Percentiles rank a stretch among this genome's conserved stretches.
phyloP scores from a whole-genome alignment of 2,888 invertebrate genomes.

The Plagiodera versicolora region DNA sequence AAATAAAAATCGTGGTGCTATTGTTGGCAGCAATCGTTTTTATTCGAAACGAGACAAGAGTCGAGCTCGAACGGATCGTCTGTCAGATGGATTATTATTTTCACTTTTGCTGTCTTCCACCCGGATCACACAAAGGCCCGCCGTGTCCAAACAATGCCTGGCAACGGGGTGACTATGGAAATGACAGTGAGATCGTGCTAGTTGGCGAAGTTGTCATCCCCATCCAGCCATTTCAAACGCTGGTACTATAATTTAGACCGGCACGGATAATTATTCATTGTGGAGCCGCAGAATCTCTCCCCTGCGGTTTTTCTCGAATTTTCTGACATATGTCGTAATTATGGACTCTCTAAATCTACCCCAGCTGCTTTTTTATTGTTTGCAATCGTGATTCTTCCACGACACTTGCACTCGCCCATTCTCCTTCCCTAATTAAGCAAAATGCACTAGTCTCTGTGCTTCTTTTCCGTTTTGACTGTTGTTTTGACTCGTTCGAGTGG shows the following conservation, averaged over 20 bases:
- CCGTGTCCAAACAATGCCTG: conserved; percentile 32
- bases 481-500: neutral
- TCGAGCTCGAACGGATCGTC: neutral
- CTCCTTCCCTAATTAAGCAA: conserved; percentile 32
- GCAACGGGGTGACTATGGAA: conserved; percentile 33
- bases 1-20: neutral
- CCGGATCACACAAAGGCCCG: conserved; percentile 17
- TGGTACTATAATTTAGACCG: conserved; percentile 40
- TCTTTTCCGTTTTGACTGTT: conserved; percentile 4
- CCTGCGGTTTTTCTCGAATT: conserved; percentile 51
- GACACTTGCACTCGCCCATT: conserved; percentile 35
- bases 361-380: conserved; percentile 44
- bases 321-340: conserved; percentile 52
- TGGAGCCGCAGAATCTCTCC: conserved; percentile 48
- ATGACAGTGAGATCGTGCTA: conserved; percentile 38
- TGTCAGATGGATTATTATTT: neutral
- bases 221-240: conserved; percentile 30
- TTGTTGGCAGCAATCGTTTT: neutral
- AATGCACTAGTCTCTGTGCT: conserved; percentile 18
- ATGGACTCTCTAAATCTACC: conserved; percentile 44
- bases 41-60: neutral
- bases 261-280: conserved; percentile 48
- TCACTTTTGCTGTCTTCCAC: neutral
- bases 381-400: conserved; percentile 35
- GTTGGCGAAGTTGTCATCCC: conserved; percentile 38